Evolutionary conservation across 2,113 vertebrate genomes (phyloP).

Genomic region (Syngnathus floridae): DNA sequence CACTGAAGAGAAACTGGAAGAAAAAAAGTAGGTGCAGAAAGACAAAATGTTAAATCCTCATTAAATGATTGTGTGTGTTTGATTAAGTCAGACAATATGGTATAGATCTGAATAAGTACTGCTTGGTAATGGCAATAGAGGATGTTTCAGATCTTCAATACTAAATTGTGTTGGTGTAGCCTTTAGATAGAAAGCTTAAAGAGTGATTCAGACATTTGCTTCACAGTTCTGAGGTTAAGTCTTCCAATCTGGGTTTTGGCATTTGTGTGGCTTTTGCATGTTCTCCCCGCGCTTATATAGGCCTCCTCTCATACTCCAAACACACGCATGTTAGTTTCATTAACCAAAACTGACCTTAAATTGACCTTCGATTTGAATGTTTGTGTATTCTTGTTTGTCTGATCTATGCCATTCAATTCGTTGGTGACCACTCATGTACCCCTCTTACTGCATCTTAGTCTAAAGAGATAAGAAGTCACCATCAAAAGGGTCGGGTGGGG

Average conservation of each 20-base stretch:
- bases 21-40: neutral
- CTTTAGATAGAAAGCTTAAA: neutral
- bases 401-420: neutral
- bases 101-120: too few species aligned
- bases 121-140: neutral
- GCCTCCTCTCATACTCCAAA: too few species aligned
- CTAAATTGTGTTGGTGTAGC: neutral
- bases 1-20: neutral
- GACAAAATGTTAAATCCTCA: neutral
- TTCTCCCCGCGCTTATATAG: neutral
- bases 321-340: too few species aligned
- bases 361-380: neutral
- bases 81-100: too few species aligned
- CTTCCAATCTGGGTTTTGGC: neutral
- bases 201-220: neutral
- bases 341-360: neutral
- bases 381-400: neutral
- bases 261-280: neutral
- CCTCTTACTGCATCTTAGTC: neutral
- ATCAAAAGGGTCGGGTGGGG: slow-evolving; percentile 34
- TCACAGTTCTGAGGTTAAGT: neutral
- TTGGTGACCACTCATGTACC: neutral
- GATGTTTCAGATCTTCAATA: neutral
- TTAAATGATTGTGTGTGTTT: neutral
- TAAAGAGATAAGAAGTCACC: slow-evolving; percentile 15